Base-by-base conservation (phyloP, 2,797 vertebrate genomes). In the Staurois parvus region DNA sequence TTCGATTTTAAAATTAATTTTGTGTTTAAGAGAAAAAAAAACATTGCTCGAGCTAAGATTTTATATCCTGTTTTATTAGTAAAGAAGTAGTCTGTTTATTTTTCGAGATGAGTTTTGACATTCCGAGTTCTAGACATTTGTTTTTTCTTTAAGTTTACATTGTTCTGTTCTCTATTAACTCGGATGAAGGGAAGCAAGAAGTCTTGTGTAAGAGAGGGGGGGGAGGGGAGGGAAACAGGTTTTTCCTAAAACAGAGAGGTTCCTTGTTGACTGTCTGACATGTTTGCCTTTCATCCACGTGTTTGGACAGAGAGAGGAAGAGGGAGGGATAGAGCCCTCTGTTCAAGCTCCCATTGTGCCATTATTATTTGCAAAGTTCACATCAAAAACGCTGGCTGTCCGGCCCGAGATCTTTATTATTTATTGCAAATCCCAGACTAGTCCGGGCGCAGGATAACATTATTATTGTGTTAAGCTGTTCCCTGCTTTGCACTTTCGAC, bases 261-360 rank as follows among this genome's bases (percentile, higher is more conserved):
- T 88, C 87, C 79, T 87, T 87, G 85, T 82, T 88, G 82, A 84
- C 74, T 84, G 82, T 84, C 42, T 79, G 87, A 87, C 70, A 84
- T 82, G 69, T 84, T 88, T 86, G 85, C 78, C 88, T 88, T 87
- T 85, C 68, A 85, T 87, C 83, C 88, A 88, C 88, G 88, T 88
- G 87, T 88, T 84, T 81, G 76, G 87, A 87, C 81, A 88, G 85
- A 84, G 85, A 84, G 82, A 74, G 85, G 59, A 83, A 87, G 85
- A 83, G 81, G 81, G 85, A 83, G 85, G 82, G 87, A 79, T 84
- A 74, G 56, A 86, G 69, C 64, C 68, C 76, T 87, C 80, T 87
- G 85, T 87, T 87, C 85, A 79, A 79, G 85, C 85, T 86, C 80
- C 75, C 67, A 87, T 87, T 87, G 85, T 87, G 85, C 76, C 45